Percentiles rank a stretch among this genome's conserved stretches.
Conservation (phyloP, 1,140 invertebrate species). For the Caenorhabditis brenneri region DNA sequence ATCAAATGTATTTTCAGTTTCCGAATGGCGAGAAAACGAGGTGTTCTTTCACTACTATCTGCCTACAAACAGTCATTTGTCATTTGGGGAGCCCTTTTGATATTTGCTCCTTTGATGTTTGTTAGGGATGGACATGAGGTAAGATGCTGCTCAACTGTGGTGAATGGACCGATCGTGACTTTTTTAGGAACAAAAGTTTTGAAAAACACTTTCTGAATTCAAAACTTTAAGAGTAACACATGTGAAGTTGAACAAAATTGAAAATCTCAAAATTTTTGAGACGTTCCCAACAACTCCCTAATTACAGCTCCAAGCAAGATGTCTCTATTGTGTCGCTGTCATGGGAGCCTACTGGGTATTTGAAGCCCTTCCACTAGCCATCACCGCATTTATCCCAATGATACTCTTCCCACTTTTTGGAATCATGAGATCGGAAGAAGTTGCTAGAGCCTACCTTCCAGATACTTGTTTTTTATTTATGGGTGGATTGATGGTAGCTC, state of each 20-base stretch:
- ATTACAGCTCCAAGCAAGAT: conserved; percentile 64
- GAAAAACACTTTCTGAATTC: too few relatives aligned
- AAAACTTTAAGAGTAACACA: too few relatives aligned
- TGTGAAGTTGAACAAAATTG: too few relatives aligned
- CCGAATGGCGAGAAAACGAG: conserved; percentile 8
- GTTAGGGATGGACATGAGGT: background rate
- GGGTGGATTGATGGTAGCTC: conserved; percentile 79
- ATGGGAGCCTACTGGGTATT: conserved; percentile 73
- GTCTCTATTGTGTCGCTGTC: conserved; percentile 68
- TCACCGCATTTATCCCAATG: conserved; percentile 73
- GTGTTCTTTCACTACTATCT: background rate
- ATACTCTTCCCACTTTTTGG: conserved; percentile 72
- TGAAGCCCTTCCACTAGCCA: conserved; percentile 72
- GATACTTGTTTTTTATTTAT: conserved; percentile 78
- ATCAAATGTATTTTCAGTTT: background rate
- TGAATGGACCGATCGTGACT: too few relatives aligned
- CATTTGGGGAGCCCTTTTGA: background rate
- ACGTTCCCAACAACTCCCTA: background rate
- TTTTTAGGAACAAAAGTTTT: too few relatives aligned
- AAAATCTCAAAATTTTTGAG: too few relatives aligned
- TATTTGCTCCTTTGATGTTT: conserved; percentile 6
- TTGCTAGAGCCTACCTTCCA: conserved; percentile 71
- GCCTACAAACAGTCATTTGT: conserved; percentile 20
- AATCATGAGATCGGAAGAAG: conserved; percentile 67
- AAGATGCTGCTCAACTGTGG: too few relatives aligned